phyloP scores from a whole-genome alignment of 2,113 vertebrate genomes.

The Gymnobelideus leadbeateri region DNA sequence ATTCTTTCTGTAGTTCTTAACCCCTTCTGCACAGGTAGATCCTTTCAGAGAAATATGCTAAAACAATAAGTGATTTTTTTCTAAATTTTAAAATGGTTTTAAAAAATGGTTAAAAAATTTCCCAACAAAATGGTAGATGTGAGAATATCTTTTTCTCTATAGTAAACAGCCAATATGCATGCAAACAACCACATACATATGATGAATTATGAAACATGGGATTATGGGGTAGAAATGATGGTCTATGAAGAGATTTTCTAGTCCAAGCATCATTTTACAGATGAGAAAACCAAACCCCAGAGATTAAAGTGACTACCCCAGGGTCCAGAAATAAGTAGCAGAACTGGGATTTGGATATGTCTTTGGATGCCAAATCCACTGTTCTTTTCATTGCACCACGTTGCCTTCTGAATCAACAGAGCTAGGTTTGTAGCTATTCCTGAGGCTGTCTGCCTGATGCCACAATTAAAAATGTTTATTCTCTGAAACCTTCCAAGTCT shows the following conservation, averaged over 20 bases:
- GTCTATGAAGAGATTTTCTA: not conserved
- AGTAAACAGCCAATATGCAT: not conserved
- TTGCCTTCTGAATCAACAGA: not conserved
- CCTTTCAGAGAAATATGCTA: slow-evolving; percentile 48
- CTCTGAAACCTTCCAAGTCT: slow-evolving; percentile 42
- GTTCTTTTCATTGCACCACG: not conserved
- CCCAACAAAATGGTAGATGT: slow-evolving; percentile 14
- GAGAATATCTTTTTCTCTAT: not conserved
- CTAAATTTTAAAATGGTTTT: not conserved
- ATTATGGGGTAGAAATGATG: not conserved
- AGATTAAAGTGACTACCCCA: not conserved
- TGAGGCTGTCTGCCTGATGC: not conserved
- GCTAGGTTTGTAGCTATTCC: not conserved
- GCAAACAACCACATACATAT: not conserved
- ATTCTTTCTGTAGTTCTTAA: slow-evolving; percentile 82
- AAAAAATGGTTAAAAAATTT: slow-evolving; percentile 1
- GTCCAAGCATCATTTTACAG: not conserved
- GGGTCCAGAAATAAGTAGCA: not conserved
- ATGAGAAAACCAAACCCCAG: not conserved
- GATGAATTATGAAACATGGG: not conserved
- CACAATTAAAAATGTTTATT: not conserved
- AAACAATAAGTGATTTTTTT: not conserved
- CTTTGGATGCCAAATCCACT: not conserved
- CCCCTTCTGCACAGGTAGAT: slow-evolving; percentile 69
- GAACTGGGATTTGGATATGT: not conserved